Base-by-base conservation (phyloP, 1,140 invertebrate species). In the Aphelenchoides besseyi region DNA sequence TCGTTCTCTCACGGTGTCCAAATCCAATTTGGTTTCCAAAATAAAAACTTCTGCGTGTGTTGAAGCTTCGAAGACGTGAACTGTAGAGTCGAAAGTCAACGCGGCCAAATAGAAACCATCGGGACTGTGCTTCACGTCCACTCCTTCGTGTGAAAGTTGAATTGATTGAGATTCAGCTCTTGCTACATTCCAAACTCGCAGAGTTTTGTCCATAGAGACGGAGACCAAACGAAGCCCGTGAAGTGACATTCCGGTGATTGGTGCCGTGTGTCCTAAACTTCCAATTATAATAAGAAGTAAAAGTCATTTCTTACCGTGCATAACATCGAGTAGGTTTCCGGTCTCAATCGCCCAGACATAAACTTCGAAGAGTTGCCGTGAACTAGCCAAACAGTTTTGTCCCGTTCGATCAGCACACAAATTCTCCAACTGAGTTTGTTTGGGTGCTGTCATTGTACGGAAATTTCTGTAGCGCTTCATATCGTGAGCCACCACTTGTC, bases 41-140 rank as follows among this genome's bases (percentile, higher is more conserved):
- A 68, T 68, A 8, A 74, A 79, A 33, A 78, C 67, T 48, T 78
- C 48, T 26, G 53, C 36, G 23, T 55, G 48, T 29, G 70, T 79
- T 36, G 23, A 30, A 12, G 76, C 54, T 28, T 72, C 37, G 23
- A 81, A 78, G 23, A 78, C 23, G 32, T 30, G 35, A n/a, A 78
- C 74, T 18, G 61, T 52, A 16, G 79, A 81, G 62, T 78, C 76
- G 48, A 77, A 73, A 37, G 70, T 74, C 12, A 78, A 53, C n/a
- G 73, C 76, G 48, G 79, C 76, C 28, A 78, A 37, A 30, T 78
- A 37, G 16, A 48, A 57, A 16, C 73, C 77, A 63, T 48, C 68
- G n/a, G 76, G 79, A 48, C 78, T 81, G 53, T 68, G 72, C 54
- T 80, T 79, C 26, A 78, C 76, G 61, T 73, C 72, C 26, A 78